Conservation (phyloP, 2,113 vertebrate genomes). For the Marmota flaviventris region DNA sequence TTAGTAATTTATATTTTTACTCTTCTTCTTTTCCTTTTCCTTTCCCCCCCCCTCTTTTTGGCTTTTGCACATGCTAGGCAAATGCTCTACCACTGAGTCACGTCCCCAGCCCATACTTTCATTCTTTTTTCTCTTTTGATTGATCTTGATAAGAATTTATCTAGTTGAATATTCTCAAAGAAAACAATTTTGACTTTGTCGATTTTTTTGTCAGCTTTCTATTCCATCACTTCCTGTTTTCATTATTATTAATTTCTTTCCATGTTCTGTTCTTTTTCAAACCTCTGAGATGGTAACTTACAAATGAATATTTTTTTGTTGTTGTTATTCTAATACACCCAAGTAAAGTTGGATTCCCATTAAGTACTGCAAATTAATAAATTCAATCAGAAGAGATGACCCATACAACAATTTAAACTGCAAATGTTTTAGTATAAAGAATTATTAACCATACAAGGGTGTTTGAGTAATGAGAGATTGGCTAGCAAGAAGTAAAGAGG, state of each 20-base stretch:
- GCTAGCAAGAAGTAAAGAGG: not conserved
- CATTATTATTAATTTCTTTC: not conserved
- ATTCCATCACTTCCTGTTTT: not conserved
- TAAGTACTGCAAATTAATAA: not conserved
- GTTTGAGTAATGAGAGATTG: not conserved
- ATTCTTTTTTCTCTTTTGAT: not conserved
- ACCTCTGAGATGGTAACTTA: not conserved
- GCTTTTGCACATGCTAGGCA: too few relatives aligned
- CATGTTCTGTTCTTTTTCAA: not conserved
- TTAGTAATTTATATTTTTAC: not conserved
- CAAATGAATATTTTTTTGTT: not conserved
- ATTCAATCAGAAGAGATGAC: not conserved
- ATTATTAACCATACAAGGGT: not conserved
- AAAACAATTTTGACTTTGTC: not conserved
- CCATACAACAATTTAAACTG: not conserved
- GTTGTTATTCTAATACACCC: not conserved
- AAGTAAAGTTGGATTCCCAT: not conserved
- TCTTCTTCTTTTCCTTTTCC: not conserved
- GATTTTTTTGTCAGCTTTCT: conserved; percentile 28
- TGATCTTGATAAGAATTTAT: not conserved
- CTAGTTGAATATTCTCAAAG: not conserved
- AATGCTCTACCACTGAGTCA: too few relatives aligned
- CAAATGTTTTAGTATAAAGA: not conserved
- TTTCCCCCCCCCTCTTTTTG: too few relatives aligned
- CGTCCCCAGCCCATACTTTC: too few relatives aligned